phyloP scores from a whole-genome alignment of 2,113 vertebrate species.

The Pelvicachromis taeniatus region DNA sequence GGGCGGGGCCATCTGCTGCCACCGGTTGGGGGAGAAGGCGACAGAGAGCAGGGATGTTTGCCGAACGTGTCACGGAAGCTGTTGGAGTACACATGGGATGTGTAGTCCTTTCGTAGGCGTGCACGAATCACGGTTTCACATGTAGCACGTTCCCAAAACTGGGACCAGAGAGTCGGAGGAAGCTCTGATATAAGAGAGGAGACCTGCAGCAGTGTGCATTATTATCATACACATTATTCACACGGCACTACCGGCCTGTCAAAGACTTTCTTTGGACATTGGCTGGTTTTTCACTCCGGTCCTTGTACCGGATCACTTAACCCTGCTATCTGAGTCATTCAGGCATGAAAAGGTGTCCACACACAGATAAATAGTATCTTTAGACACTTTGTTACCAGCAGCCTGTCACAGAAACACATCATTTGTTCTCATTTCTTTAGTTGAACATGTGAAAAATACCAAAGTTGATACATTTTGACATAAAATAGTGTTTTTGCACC shows the following conservation, averaged over 20 bases:
- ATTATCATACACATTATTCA: not conserved
- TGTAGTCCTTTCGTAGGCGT: not conserved
- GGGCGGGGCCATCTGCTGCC: too few species aligned
- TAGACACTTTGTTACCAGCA: not conserved
- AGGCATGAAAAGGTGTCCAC: not conserved
- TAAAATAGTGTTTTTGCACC: not conserved
- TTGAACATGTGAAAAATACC: not conserved
- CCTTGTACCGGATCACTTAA: not conserved
- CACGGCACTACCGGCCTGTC: not conserved
- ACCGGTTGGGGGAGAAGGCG: not conserved
- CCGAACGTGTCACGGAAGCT: slow-evolving; percentile 11
- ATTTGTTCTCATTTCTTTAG: not conserved
- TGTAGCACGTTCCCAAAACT: too few species aligned
- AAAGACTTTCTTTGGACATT: not conserved
- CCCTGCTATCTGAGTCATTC: not conserved
- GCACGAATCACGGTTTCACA: not conserved
- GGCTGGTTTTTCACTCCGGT: not conserved
- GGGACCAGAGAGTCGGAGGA: not conserved
- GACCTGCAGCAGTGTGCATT: not conserved
- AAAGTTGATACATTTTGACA: not conserved
- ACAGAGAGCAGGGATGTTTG: not conserved
- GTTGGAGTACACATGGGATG: not conserved
- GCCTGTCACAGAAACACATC: not conserved
- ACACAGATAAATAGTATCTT: not conserved
- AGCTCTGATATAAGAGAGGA: not conserved